A percentile compares a stretch with the other conserved stretches of the same genome.
Conservation (phyloP, 2,113 vertebrate genomes). For the Urocynchramus pylzowi region DNA sequence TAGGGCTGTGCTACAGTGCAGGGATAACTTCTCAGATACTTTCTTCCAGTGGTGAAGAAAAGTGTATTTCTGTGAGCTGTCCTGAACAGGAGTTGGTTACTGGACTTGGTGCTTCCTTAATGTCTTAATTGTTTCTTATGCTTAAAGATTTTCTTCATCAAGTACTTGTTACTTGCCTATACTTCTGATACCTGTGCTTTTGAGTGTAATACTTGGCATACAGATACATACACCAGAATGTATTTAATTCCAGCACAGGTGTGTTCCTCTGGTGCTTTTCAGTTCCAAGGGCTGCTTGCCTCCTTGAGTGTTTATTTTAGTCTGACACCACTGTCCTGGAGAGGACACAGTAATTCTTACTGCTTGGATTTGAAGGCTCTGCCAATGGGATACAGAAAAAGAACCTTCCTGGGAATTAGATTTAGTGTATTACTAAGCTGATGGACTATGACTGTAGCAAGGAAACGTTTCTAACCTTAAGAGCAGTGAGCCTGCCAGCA, state of each 20-base stretch:
- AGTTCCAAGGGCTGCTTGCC: neutral
- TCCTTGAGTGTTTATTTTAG: neutral
- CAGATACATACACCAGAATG: neutral
- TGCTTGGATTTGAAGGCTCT: neutral
- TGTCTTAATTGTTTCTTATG: neutral
- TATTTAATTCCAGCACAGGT: neutral
- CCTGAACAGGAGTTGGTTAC: neutral
- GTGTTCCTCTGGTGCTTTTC: neutral
- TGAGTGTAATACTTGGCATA: neutral
- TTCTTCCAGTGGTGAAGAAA: neutral
- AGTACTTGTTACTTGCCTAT: neutral
- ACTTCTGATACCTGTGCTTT: neutral
- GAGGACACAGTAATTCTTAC: neutral
- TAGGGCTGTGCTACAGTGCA: neutral
- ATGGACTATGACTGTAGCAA: neutral
- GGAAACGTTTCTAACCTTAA: neutral
- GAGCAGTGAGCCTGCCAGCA: neutral
- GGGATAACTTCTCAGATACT: neutral
- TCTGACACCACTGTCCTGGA: neutral
- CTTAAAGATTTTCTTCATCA: neutral
- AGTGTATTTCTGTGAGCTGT: fast-evolving
- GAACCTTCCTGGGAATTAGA: neutral
- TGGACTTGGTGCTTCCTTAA: neutral
- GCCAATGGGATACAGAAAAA: neutral
- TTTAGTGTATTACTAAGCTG: neutral